Percentiles rank a stretch among this genome's conserved stretches.
phyloP scores from a whole-genome alignment of 2,888 invertebrate genomes.

The Tillus elongatus region DNA sequence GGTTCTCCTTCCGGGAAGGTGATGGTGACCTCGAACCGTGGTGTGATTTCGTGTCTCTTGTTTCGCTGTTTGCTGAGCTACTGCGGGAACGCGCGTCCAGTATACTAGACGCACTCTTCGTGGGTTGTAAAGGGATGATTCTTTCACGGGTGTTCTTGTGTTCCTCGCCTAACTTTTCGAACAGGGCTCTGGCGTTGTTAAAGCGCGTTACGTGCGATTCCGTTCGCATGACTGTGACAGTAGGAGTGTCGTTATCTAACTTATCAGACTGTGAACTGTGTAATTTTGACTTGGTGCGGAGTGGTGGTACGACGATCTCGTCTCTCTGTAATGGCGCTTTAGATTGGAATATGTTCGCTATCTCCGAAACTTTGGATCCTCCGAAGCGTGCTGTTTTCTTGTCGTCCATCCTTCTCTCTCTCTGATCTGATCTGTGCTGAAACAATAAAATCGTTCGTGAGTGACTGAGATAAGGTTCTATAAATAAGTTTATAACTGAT shows the following conservation, averaged over 20 bases:
- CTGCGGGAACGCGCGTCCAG: slow-evolving; percentile 51
- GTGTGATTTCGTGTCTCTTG: slow-evolving; percentile 27
- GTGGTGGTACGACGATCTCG: slow-evolving; percentile 25
- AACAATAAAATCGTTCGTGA: too few relatives aligned
- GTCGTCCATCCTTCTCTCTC: slow-evolving; percentile 39
- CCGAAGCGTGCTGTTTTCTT: slow-evolving; percentile 35
- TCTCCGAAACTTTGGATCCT: slow-evolving; percentile 82
- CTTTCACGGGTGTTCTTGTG: slow-evolving; percentile 41
- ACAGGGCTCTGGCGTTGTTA: slow-evolving; percentile 83
- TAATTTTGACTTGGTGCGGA: slow-evolving; percentile 22
- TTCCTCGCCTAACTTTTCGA: slow-evolving; percentile 79
- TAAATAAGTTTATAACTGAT: too few relatives aligned
- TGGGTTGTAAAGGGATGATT: slow-evolving; percentile 36
- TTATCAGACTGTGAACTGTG: slow-evolving; percentile 17
- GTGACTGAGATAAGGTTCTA: too few relatives aligned
- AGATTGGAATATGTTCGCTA: slow-evolving; percentile 76
- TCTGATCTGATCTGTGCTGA: too few relatives aligned
- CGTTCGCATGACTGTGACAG: slow-evolving; percentile 68
- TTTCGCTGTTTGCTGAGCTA: slow-evolving; percentile 57
- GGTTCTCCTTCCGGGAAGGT: slow-evolving; percentile 43
- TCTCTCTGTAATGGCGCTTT: slow-evolving; percentile 23
- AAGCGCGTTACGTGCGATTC: slow-evolving; percentile 81
- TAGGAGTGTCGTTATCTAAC: slow-evolving; percentile 28
- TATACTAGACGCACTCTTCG: slow-evolving; percentile 44
- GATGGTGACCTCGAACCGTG: slow-evolving; percentile 43